phyloP scores from a whole-genome alignment of 2,888 invertebrate species.

The Charanyca ferruginea region DNA sequence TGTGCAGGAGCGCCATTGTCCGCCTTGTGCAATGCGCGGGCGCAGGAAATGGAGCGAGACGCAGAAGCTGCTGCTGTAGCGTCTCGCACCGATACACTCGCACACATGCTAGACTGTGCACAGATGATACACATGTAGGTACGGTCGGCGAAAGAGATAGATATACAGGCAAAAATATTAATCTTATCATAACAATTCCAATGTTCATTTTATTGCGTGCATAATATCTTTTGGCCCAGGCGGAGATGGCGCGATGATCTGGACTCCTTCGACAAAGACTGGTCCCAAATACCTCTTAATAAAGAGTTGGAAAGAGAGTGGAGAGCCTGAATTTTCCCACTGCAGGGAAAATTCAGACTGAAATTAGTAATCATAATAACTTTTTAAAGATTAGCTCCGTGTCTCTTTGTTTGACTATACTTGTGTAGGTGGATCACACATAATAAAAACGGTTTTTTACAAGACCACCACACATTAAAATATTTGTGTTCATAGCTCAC shows the following conservation, averaged over 20 bases:
- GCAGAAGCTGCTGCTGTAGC: conserved; percentile 70
- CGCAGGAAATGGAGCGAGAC: conserved; percentile 81
- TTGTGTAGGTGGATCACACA: conserved; percentile 18
- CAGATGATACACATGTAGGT: conserved; percentile 15
- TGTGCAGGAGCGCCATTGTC: conserved; percentile 63
- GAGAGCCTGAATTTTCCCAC: too few species aligned
- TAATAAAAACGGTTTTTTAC: conserved; percentile 28
- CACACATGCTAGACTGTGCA: conserved; percentile 41
- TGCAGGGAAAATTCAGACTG: too few species aligned
- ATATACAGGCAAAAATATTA: background rate
- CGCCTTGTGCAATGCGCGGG: conserved; percentile 67
- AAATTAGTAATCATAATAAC: too few species aligned
- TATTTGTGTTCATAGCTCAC: background rate
- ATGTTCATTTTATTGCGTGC: too few species aligned
- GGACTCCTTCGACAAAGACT: too few species aligned
- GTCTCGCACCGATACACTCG: conserved; percentile 59
- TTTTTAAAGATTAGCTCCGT: background rate
- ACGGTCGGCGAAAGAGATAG: conserved; percentile 2
- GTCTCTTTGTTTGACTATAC: conserved; percentile 22
- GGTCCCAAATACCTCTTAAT: too few species aligned
- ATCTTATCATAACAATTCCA: background rate
- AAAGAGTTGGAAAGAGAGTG: too few species aligned
- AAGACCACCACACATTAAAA: conserved; percentile 15
- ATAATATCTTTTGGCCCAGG: too few species aligned
- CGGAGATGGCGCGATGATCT: too few species aligned